Evolutionary conservation across 53 echinoderm and acorn worm species (phyloP), one percentile per base, ranked within the genome.

Genomic region (Echinarachnius parma): DNA sequence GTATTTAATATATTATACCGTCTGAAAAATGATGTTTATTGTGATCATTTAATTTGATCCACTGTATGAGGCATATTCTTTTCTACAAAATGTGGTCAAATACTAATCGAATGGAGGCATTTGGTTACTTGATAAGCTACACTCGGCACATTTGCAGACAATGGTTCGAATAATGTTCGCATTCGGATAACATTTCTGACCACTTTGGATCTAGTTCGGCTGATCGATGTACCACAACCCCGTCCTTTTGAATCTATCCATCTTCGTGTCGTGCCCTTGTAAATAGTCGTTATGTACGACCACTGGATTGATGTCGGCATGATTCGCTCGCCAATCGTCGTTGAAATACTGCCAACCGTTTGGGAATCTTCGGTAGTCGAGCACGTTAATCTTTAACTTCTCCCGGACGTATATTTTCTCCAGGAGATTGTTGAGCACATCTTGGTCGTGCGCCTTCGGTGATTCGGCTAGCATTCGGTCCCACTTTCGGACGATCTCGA

Each of bases 221-320:
- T n/a, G n/a, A n/a, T n/a, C n/a, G n/a, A 63, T 23, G 28, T 44
- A 66, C 85, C 85, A 85, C 79, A 85, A 72, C 21, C 65, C 63
- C 14, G 46, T 27, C 15, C 83, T 76, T 23, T 75, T 72, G 30
- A 87, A 87, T 34, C 88, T 45, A 27, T 83, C 60, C 1, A 83
- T 66, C 47, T 87, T 87, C 1, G 61, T 37, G 54, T 87, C 88
- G 55, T 87, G 88, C 29, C 88, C 88, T n/a, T 83, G 46, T 28
- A 83, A 45, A 72, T 74, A 87, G 56, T 87, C 83, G 46, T 87
- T 87, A 25, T 87, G 88, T 19, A 87, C 78, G 26, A 87, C 79
- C 37, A 79, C 79, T 2, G 80, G 47, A 21, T 61, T 34, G 7
- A 79, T 30, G 25, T 76, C 76, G 3, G 9, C 8, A 16, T 68